phyloP scores from a whole-genome alignment of 2,113 vertebrate genomes.

The Chloebia gouldiae region DNA sequence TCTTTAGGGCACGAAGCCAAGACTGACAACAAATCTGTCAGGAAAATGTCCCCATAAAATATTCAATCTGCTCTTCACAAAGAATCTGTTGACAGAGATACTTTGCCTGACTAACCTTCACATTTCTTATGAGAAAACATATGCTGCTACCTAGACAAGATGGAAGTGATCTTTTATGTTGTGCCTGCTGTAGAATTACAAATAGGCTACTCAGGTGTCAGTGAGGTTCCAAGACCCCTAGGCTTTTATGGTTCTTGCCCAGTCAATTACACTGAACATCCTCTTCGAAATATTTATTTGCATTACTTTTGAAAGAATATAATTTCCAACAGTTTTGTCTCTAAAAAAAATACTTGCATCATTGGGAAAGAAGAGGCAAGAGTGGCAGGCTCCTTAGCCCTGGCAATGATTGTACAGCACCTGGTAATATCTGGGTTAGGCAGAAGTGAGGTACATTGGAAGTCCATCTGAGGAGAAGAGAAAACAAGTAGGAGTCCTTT shows the following conservation, averaged over 20 bases:
- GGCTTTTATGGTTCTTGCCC: not conserved
- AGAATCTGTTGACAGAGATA: constrained; percentile 49
- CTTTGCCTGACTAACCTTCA: constrained; percentile 46
- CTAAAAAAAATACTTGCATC: not conserved
- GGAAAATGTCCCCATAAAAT: constrained; percentile 58
- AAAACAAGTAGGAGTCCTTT: not conserved
- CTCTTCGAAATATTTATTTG: not conserved
- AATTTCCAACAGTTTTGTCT: not conserved
- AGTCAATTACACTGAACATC: not conserved
- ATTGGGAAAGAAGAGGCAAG: not conserved
- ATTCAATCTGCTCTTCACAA: constrained; percentile 62
- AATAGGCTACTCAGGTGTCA: constrained; percentile 15
- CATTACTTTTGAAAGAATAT: not conserved
- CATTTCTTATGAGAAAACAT: constrained; percentile 49
- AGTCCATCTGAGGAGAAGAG: not conserved
- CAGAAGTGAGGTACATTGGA: not conserved
- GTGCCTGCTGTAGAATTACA: constrained; percentile 15
- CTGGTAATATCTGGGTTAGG: not conserved
- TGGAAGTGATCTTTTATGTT: not conserved
- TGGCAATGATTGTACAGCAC: not conserved
- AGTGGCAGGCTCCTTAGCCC: not conserved
- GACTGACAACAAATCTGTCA: constrained; percentile 44
- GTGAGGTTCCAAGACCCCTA: not conserved
- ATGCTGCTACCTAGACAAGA: constrained; percentile 17
- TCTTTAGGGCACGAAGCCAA: constrained; percentile 46